These are phyloP conservation scores for Petrocephalus sullivani DNA, from an alignment of 2,797 vertebrate species.

Conservation along the genomic window DNA sequence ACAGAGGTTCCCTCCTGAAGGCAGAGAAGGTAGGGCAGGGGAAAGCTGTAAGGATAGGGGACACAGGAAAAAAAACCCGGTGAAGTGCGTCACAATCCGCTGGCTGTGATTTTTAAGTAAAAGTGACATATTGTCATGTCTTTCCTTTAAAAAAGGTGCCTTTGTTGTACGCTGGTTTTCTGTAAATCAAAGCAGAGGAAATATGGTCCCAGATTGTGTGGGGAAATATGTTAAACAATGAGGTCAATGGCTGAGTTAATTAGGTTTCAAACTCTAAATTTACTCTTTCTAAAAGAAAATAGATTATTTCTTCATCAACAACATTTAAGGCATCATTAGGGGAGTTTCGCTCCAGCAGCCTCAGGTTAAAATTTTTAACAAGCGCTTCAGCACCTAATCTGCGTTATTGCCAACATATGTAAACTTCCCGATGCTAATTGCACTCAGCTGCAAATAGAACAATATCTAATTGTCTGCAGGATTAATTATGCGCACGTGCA, in stretches of 20 bases:
- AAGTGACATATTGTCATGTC: neutral
- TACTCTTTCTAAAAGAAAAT: constrained; percentile 82
- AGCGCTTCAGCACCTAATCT: constrained; percentile 81
- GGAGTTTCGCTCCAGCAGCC: constrained; percentile 81
- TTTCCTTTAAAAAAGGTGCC: constrained; percentile 5
- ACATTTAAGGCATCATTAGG: constrained; percentile 90
- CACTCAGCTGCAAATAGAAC: constrained; percentile 93
- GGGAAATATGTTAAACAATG: constrained; percentile 66
- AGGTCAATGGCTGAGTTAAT: constrained; percentile 76
- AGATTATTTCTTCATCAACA: constrained; percentile 93
- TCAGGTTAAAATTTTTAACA: constrained; percentile 90
- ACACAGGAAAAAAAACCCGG: neutral
- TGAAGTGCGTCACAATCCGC: neutral
- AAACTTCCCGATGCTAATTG: constrained; percentile 89
- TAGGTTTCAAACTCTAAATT: constrained; percentile 77
- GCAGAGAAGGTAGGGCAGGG: neutral
- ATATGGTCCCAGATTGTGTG: constrained; percentile 57
- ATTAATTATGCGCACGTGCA: constrained; percentile 94
- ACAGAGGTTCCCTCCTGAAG: neutral
- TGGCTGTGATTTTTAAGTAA: neutral
- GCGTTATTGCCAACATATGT: constrained; percentile 81
- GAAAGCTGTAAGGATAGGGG: neutral
- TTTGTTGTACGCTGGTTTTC: neutral
- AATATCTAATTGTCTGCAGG: constrained; percentile 96
- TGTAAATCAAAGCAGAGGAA: constrained; percentile 44